phyloP scores from a whole-genome alignment of 2,797 vertebrate species.

The Myotis myotis region DNA sequence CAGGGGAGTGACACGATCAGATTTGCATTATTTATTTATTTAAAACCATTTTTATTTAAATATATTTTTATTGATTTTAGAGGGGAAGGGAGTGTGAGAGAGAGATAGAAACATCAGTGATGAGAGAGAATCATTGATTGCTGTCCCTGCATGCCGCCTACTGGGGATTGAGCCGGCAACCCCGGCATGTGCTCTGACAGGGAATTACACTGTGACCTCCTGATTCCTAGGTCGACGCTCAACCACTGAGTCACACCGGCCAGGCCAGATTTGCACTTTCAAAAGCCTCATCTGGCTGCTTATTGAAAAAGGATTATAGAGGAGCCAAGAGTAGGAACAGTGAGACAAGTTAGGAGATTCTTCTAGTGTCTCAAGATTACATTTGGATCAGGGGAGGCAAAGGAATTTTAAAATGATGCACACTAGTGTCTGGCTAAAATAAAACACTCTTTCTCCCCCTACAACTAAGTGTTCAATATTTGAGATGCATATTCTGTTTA shows the following conservation, averaged over 20 bases:
- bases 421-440: background rate
- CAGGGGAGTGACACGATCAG: background rate
- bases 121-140: too few relatives aligned
- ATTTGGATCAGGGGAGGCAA: background rate
- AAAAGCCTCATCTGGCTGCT: background rate
- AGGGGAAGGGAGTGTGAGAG: too few relatives aligned
- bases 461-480: background rate
- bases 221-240: too few relatives aligned
- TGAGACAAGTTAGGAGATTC: background rate
- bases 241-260: too few relatives aligned
- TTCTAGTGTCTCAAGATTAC: background rate
- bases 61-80: too few relatives aligned
- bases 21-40: background rate
- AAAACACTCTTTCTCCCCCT: background rate
- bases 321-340: background rate
- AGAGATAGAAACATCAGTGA: too few relatives aligned
- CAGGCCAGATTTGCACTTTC: background rate
- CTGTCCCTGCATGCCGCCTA: too few relatives aligned
- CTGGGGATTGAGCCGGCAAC: too few relatives aligned
- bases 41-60: too few relatives aligned
- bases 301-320: background rate
- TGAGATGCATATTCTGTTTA: background rate
- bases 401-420: background rate
- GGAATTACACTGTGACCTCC: too few relatives aligned
- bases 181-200: too few relatives aligned